A percentile compares a stretch with the other conserved stretches of the same genome.
Evolutionary conservation across 2,113 vertebrate species (phyloP).

Genomic region (Phaethornis superciliosus): DNA sequence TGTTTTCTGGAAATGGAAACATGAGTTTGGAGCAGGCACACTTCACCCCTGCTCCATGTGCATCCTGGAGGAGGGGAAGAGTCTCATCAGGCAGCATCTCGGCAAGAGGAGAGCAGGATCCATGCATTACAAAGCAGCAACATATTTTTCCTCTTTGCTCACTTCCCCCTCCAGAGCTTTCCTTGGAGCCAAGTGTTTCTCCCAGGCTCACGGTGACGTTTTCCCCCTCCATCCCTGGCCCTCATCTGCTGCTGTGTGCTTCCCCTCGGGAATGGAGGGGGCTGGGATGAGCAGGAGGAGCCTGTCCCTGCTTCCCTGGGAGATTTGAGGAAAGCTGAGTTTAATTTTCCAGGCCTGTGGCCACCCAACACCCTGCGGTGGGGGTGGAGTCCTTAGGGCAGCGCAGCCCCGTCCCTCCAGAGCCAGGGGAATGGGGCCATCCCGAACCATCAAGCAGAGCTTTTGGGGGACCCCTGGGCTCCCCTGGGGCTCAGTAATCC

Average conservation of each 20-base stretch:
- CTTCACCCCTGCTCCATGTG: not conserved
- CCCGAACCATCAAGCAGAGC: rapidly evolving
- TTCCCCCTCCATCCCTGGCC: not conserved
- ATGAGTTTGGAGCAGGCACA: rapidly evolving
- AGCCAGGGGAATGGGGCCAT: not conserved
- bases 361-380: not conserved
- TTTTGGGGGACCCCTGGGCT: rapidly evolving
- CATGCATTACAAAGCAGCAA: not conserved
- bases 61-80: rapidly evolving
- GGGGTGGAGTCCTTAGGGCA: not conserved
- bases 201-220: not conserved
- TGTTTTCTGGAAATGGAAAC: not conserved
- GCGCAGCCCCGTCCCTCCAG: rapidly evolving
- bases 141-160: slow-evolving; percentile 48
- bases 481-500: not conserved
- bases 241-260: not conserved
- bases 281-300: not conserved
- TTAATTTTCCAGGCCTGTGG: slow-evolving; percentile 6
- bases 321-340: not conserved
- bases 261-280: not conserved
- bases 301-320: rapidly evolving
- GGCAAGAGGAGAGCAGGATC: not conserved
- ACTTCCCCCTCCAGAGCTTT: not conserved
- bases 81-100: not conserved
- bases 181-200: not conserved